A percentile compares a stretch with the other conserved stretches of the same genome.
These are phyloP conservation scores for Adrianichthys oophorus DNA, from an alignment of 2,797 vertebrate species.

Conservation along the genomic window DNA sequence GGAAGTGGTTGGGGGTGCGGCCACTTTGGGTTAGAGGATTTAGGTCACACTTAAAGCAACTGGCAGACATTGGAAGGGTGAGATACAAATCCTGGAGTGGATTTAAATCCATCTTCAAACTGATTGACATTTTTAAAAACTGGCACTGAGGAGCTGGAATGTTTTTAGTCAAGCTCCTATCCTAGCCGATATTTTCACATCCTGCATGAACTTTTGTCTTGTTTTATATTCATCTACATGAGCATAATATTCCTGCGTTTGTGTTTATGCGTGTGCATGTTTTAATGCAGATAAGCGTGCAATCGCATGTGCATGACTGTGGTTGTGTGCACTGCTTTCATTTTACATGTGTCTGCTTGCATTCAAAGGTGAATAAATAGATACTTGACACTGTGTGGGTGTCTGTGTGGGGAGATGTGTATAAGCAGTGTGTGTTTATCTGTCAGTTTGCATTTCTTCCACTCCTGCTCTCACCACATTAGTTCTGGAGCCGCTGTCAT, in stretches of 20 bases:
- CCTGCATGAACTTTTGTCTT: conserved; percentile 22
- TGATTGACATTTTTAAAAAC: conserved; percentile 50
- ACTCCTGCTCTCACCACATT: conserved; percentile 43
- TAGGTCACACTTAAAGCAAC: conserved; percentile 82
- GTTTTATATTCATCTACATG: conserved; percentile 6
- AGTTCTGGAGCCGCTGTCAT: conserved; percentile 54
- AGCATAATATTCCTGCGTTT: conserved; percentile 11
- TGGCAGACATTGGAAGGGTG: conserved; percentile 69
- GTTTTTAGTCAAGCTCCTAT: conserved; percentile 55
- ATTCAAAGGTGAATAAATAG: conserved; percentile 38
- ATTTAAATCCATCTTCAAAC: conserved; percentile 25
- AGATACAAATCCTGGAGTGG: conserved; percentile 77
- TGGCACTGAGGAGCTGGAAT: conserved; percentile 32
- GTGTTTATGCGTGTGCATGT: conserved; percentile 13
- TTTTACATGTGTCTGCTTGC: conserved; percentile 11
- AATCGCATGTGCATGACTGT: conserved; percentile 24
- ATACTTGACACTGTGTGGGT: conserved; percentile 29
- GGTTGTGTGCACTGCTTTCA: conserved; percentile 29
- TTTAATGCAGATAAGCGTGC: conserved; percentile 29
- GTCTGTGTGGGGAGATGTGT: conserved; percentile 35
- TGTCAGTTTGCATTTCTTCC: conserved; percentile 54
- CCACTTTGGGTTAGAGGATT: conserved; percentile 85
- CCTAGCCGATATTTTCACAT: conserved; percentile 73
- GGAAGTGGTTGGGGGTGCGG: conserved; percentile 44
- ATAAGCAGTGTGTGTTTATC: conserved; percentile 67